phyloP scores from a whole-genome alignment of 2,888 invertebrate species.

The Uloborus plumipes region DNA sequence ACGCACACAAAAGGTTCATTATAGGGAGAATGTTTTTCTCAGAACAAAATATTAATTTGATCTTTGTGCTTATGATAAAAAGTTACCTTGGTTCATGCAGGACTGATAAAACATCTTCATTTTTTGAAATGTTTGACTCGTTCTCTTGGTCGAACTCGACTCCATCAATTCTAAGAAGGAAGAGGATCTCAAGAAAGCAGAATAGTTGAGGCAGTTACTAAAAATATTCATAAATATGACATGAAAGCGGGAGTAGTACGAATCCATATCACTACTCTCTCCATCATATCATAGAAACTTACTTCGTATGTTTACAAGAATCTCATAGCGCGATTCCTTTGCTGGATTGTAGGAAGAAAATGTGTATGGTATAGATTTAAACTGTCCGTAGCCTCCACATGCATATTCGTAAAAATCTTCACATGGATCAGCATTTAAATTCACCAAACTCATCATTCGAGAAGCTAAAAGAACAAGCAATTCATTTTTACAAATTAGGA shows the following conservation, averaged over 20 bases:
- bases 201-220: too few species aligned
- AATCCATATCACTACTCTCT: too few species aligned
- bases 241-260: too few species aligned
- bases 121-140: slow-evolving; percentile 22
- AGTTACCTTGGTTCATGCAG: slow-evolving; percentile 36
- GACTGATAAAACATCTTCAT: slow-evolving; percentile 29
- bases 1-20: too few species aligned
- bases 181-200: too few species aligned
- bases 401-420: slow-evolving; percentile 49
- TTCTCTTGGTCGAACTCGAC: background rate
- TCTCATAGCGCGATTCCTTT: background rate
- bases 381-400: slow-evolving; percentile 28
- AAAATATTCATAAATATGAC: too few species aligned
- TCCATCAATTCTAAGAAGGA: slow-evolving; percentile 24
- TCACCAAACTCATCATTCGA: slow-evolving; percentile 19
- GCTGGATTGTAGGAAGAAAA: background rate
- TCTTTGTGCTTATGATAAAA: background rate
- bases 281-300: background rate
- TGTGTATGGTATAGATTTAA: background rate
- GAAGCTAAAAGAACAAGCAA: slow-evolving; percentile 12
- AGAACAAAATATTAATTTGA: too few species aligned
- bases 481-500: background rate
- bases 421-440: slow-evolving; percentile 31
- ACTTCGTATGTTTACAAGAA: slow-evolving; percentile 30
- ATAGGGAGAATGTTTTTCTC: too few species aligned